Percentiles rank a stretch among this genome's conserved stretches.
phyloP scores from a whole-genome alignment of 2,888 invertebrate species.

The Amphimallon solstitiale region DNA sequence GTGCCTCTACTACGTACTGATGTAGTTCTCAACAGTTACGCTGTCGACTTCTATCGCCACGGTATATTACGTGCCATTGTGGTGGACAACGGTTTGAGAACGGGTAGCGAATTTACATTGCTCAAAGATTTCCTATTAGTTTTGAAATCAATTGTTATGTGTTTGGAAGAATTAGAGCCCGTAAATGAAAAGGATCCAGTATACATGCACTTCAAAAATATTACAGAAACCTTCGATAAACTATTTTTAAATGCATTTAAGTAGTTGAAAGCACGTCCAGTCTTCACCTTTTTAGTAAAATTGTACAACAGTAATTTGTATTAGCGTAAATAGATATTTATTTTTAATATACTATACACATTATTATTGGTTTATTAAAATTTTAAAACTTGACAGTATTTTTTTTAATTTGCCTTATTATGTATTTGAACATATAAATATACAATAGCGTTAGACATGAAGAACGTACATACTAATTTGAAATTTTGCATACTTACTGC shows the following conservation, averaged over 20 bases:
- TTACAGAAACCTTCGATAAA: neutral
- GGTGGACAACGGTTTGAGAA: slow-evolving; percentile 40
- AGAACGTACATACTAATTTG: no score
- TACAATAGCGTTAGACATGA: no score
- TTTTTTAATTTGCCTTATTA: no score
- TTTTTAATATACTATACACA: no score
- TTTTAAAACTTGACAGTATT: no score
- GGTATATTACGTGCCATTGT: slow-evolving; percentile 37
- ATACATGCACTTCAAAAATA: neutral
- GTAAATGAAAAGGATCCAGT: slow-evolving; percentile 31
- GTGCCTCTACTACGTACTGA: slow-evolving; percentile 38
- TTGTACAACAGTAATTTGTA: no score
- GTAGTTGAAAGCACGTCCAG: no score
- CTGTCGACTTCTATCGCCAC: slow-evolving; percentile 42
- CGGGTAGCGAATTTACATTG: slow-evolving; percentile 36
- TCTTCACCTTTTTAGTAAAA: no score
- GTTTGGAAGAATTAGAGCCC: slow-evolving; percentile 41
- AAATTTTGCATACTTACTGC: no score
- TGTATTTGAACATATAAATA: no score
- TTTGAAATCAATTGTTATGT: slow-evolving; percentile 37
- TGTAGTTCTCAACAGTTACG: slow-evolving; percentile 39
- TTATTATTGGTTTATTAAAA: no score
- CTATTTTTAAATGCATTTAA: neutral
- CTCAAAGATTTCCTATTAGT: slow-evolving; percentile 40
- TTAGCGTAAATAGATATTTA: no score